These are phyloP conservation scores for Eupeodes corollae DNA, from an alignment of 1,140 invertebrate species.

Conservation along the genomic window DNA sequence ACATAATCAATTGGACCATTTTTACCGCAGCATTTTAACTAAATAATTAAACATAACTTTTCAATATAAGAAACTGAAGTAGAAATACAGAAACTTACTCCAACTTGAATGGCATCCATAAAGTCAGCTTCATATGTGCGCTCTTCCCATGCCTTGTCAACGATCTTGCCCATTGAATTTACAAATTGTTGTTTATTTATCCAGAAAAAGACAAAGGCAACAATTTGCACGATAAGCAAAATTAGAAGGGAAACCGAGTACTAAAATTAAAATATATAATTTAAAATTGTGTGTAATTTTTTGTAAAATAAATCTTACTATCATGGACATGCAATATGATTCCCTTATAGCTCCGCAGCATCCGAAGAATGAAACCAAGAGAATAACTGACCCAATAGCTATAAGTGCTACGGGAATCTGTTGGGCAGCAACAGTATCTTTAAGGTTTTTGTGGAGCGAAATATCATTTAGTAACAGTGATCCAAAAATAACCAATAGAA, in stretches of 20 bases:
- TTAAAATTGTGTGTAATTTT: neutral
- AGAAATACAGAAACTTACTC: neutral
- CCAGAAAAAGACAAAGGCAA: constrained; percentile 47
- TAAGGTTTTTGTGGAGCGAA: constrained; percentile 38
- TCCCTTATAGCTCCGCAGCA: constrained; percentile 76
- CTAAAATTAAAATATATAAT: constrained; percentile 33
- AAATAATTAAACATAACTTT: constrained; percentile 6
- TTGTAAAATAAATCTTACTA: constrained; percentile 40
- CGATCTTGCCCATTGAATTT: constrained; percentile 35
- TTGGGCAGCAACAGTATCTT: constrained; percentile 40
- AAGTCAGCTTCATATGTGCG: constrained; percentile 11
- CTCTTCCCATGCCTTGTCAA: constrained; percentile 32
- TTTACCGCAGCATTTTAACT: constrained; percentile 46
- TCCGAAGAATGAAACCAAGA: constrained; percentile 70
- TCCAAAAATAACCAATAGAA: constrained; percentile 48
- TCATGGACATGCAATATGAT: constrained; percentile 70
- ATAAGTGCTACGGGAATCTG: constrained; percentile 54
- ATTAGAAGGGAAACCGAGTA: constrained; percentile 52
- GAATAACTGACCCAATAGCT: constrained; percentile 57
- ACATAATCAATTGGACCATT: constrained; percentile 28
- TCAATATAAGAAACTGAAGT: neutral
- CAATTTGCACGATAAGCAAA: constrained; percentile 51
- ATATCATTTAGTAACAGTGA: constrained; percentile 44
- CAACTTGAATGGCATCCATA: constrained; percentile 28
- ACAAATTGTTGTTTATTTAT: constrained; percentile 34